These are phyloP conservation scores for Lateolabrax maculatus DNA, from an alignment of 2,797 vertebrate species.

Conservation along the genomic window DNA sequence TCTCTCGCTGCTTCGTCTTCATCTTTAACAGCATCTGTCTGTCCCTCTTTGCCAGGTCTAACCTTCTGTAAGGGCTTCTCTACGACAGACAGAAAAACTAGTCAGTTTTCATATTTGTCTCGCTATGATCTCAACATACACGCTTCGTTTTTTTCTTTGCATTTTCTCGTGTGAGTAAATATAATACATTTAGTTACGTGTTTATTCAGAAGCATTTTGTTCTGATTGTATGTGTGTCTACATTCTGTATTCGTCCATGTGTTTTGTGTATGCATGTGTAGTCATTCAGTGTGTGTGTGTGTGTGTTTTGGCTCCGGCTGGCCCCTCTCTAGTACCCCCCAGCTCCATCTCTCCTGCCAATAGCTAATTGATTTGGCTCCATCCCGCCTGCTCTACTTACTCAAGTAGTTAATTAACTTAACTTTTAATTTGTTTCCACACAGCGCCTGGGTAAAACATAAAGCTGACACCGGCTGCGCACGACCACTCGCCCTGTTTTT, in stretches of 20 bases:
- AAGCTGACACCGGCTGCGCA: slow-evolving; percentile 57
- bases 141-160: not conserved
- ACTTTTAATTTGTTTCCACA: slow-evolving; percentile 79
- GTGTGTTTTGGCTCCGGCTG: slow-evolving; percentile 54
- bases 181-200: too few species aligned
- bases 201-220: too few species aligned
- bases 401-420: slow-evolving; percentile 83
- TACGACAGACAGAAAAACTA: not conserved
- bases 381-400: slow-evolving; percentile 77
- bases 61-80: slow-evolving; percentile 3
- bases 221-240: too few species aligned
- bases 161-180: too few species aligned
- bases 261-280: slow-evolving; percentile 16
- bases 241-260: too few species aligned
- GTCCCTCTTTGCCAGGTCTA: slow-evolving; percentile 21
- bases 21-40: slow-evolving; percentile 25
- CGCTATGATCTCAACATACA: not conserved
- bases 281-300: slow-evolving; percentile 33
- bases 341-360: slow-evolving; percentile 75
- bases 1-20: not conserved
- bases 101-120: not conserved
- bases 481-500: slow-evolving; percentile 49
- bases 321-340: slow-evolving; percentile 48
- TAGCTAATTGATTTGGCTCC: slow-evolving; percentile 85
- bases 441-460: slow-evolving; percentile 53